Conservation (phyloP, 92 coral and sea anemone species). For the Porites cylindrica region DNA sequence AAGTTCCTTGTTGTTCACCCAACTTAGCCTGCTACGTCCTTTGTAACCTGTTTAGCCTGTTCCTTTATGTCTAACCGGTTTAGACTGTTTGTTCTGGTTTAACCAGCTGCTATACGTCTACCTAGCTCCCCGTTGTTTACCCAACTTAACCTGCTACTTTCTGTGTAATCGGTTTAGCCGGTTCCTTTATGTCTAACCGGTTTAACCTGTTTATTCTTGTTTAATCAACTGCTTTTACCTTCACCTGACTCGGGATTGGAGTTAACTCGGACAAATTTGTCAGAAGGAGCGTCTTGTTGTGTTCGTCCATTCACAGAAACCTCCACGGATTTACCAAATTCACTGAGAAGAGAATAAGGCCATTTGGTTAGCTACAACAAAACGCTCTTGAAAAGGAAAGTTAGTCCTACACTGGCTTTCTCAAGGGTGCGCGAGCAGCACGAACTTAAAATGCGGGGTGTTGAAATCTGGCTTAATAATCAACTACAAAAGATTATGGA, state of each 20-base stretch:
- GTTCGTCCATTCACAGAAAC: constrained; percentile 11
- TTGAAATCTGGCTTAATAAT: too few species aligned
- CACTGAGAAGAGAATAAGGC: constrained; percentile 4
- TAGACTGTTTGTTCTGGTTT: background rate
- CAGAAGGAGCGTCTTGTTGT: background rate
- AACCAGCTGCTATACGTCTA: background rate
- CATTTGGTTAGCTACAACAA: background rate
- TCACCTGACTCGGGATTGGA: constrained; percentile 56
- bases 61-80: background rate
- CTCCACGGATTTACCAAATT: constrained; percentile 19
- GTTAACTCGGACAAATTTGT: constrained; percentile 29
- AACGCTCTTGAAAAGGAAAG: background rate
- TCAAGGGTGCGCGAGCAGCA: too few species aligned
- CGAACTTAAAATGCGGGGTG: too few species aligned
- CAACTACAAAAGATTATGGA: too few species aligned
- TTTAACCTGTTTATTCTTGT: too few species aligned
- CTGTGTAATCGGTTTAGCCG: background rate
- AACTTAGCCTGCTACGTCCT: background rate
- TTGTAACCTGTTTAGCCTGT: background rate
- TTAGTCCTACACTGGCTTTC: too few species aligned
- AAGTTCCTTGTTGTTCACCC: background rate
- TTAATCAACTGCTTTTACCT: constrained; percentile 19
- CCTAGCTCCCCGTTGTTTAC: background rate
- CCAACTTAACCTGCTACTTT: background rate
- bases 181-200: background rate